These are phyloP conservation scores for Glaucidium brasilianum DNA, from an alignment of 2,113 vertebrate species.

Conservation along the genomic window DNA sequence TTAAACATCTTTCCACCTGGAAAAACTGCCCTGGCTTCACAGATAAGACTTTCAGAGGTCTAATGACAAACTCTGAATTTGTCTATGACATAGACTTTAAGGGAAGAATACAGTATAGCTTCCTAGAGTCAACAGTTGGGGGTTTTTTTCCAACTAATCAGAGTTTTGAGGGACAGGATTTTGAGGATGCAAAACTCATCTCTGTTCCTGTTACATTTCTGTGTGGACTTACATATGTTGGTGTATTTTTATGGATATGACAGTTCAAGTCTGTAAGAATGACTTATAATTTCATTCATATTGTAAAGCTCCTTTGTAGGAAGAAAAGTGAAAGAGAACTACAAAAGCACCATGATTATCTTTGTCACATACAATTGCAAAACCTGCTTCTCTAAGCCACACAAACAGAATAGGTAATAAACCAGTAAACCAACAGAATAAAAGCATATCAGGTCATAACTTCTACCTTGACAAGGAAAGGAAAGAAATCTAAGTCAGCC, in stretches of 20 bases:
- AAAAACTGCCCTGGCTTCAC: neutral
- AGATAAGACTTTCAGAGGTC: neutral
- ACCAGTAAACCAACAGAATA: neutral
- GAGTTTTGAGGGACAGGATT: neutral
- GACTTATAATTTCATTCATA: neutral
- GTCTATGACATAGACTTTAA: neutral
- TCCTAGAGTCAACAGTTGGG: neutral
- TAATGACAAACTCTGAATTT: neutral
- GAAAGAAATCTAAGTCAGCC: neutral
- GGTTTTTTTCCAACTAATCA: neutral
- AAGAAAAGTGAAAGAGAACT: neutral
- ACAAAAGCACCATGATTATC: neutral
- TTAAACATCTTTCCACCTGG: neutral
- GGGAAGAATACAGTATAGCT: neutral
- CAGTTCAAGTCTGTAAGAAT: neutral
- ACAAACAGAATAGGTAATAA: neutral
- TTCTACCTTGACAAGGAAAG: neutral
- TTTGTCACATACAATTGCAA: neutral
- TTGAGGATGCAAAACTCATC: neutral
- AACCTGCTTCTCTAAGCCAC: neutral
- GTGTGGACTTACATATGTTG: neutral
- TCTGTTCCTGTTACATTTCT: neutral
- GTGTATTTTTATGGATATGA: neutral
- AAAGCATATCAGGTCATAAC: neutral
- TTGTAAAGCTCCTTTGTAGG: neutral